Conservation (phyloP, 2,797 vertebrate species). For the Gambelia wislizenii region DNA sequence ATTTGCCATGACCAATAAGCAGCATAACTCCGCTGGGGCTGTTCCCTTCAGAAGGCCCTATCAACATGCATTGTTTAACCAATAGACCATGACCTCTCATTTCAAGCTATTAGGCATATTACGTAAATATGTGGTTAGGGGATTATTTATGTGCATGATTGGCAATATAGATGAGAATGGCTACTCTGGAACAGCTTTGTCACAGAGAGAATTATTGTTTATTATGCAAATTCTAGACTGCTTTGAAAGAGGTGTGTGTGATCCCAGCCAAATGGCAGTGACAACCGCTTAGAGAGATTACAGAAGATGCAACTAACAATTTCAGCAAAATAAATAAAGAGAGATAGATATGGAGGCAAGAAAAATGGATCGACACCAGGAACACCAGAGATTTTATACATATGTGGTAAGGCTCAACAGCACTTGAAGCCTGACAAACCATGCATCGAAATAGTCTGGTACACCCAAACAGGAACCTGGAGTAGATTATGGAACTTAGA, state of each 20-base stretch:
- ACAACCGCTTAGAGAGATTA: not conserved
- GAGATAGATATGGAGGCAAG: not conserved
- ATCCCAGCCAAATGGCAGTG: not conserved
- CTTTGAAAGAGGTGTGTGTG: slow-evolving; percentile 18
- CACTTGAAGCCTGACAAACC: not conserved
- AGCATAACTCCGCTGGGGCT: slow-evolving; percentile 38
- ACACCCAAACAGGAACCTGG: not conserved
- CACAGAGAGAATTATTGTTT: slow-evolving; percentile 29
- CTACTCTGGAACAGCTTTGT: slow-evolving; percentile 48
- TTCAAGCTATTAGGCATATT: slow-evolving; percentile 37
- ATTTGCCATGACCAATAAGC: slow-evolving; percentile 8
- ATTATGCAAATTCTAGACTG: slow-evolving; percentile 27
- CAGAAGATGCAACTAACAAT: not conserved
- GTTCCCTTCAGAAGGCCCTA: slow-evolving; percentile 19
- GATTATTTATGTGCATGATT: slow-evolving; percentile 22
- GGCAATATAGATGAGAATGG: slow-evolving; percentile 15
- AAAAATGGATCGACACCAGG: not conserved
- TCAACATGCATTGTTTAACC: slow-evolving; percentile 24
- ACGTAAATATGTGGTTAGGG: slow-evolving; percentile 44
- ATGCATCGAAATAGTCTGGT: no score
- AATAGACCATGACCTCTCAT: slow-evolving; percentile 27
- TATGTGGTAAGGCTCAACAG: not conserved
- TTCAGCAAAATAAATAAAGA: not conserved
- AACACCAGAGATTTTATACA: not conserved
- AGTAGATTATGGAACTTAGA: not conserved